Percentiles rank a stretch among this genome's conserved stretches.
Conservation (phyloP, 1,140 invertebrate genomes). For the Marisa cornuarietis region DNA sequence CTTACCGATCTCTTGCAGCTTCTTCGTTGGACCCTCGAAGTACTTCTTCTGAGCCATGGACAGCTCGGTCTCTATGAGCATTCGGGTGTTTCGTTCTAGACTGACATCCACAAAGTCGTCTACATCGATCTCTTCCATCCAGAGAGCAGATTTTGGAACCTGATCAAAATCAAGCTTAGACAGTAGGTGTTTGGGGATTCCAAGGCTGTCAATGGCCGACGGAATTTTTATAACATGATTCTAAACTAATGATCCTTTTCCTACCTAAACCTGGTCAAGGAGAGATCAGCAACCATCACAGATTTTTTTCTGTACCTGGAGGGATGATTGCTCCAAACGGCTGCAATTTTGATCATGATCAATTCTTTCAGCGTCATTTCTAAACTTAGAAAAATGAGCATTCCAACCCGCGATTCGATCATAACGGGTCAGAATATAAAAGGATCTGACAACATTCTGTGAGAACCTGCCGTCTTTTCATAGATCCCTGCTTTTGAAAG, state of each 20-base stretch:
- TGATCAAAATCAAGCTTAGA: neutral
- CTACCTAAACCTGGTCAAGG: neutral
- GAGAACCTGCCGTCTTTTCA: too few species aligned
- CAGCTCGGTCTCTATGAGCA: constrained; percentile 60
- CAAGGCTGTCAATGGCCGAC: neutral
- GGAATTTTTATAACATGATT: too few species aligned
- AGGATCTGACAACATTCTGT: too few species aligned
- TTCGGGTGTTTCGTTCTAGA: constrained; percentile 57
- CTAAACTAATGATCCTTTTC: neutral
- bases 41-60: constrained; percentile 54
- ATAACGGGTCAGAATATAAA: too few species aligned
- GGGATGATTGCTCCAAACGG: neutral
- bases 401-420: too few species aligned
- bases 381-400: too few species aligned
- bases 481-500: too few species aligned
- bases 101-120: constrained; percentile 51
- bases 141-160: constrained; percentile 60
- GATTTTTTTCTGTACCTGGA: neutral
- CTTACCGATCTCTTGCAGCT: constrained; percentile 61
- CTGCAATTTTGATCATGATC: neutral
- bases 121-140: constrained; percentile 56
- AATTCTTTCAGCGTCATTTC: too few species aligned
- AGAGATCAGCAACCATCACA: neutral
- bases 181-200: neutral
- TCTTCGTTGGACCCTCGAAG: constrained; percentile 59